Conservation (phyloP, 1,140 invertebrate species). For the Frieseomelitta varia region DNA sequence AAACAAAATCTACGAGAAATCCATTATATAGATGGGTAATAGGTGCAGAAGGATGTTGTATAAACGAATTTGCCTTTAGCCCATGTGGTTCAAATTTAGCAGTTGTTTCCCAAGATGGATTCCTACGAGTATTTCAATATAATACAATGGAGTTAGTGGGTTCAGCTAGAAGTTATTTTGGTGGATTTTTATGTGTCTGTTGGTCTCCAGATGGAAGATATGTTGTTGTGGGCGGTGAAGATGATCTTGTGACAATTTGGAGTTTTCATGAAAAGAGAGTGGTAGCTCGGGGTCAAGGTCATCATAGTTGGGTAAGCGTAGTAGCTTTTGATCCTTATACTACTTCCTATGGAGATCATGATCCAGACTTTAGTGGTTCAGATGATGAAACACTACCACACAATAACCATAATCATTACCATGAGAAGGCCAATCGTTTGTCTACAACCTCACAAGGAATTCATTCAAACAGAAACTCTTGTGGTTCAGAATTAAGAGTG, state of each 20-base stretch:
- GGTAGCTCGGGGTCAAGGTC: constrained; percentile 96
- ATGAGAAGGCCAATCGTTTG: constrained; percentile 74
- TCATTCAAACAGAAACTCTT: constrained; percentile 82
- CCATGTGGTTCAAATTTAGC: constrained; percentile 96
- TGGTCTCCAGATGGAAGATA: constrained; percentile 99
- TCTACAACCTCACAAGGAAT: constrained; percentile 76
- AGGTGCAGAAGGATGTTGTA: constrained; percentile 91
- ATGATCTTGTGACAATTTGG: constrained; percentile 99
- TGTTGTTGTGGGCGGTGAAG: constrained; percentile 98
- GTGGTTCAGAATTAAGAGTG: constrained; percentile 82
- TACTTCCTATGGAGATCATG: constrained; percentile 85
- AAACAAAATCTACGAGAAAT: constrained; percentile 97
- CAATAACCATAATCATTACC: constrained; percentile 80
- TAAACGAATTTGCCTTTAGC: constrained; percentile 99
- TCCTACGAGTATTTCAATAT: constrained; percentile 97
- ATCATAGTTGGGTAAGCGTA: constrained; percentile 97
- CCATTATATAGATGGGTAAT: constrained; percentile 95
- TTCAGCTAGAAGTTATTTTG: constrained; percentile 97
- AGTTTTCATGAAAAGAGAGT: constrained; percentile 96
- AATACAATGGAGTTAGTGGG: constrained; percentile 97
- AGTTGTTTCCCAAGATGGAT: constrained; percentile 97
- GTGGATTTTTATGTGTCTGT: constrained; percentile 96
- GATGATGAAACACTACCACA: constrained; percentile 84
- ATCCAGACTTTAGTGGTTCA: constrained; percentile 83
- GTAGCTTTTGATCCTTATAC: constrained; percentile 98